These are phyloP conservation scores for Drosophila varians DNA, from an alignment of 1,140 invertebrate species.

Conservation along the genomic window DNA sequence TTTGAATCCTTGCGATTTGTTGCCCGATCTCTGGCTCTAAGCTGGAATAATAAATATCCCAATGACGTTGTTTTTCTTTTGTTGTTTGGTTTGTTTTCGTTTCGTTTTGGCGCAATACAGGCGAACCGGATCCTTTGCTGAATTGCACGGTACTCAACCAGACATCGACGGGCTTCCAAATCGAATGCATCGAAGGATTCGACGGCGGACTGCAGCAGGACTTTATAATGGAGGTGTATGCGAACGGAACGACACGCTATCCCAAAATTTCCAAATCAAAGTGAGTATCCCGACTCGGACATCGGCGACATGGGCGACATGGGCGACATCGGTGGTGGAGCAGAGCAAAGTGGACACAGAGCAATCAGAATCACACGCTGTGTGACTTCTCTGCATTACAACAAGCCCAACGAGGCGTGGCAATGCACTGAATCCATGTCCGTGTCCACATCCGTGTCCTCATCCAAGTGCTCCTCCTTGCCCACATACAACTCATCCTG, in stretches of 20 bases:
- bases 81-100: neutral
- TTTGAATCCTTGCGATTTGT: conserved; percentile 52
- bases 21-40: conserved; percentile 36
- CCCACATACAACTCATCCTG: conserved; percentile 9
- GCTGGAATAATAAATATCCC: conserved; percentile 52
- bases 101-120: conserved; percentile 79
- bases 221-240: conserved; percentile 88
- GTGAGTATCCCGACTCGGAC: conserved; percentile 56
- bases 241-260: conserved; percentile 82
- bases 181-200: conserved; percentile 91
- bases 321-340: neutral
- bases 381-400: conserved; percentile 78
- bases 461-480: neutral
- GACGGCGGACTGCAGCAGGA: conserved; percentile 90
- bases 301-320: neutral
- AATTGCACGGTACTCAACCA: conserved; percentile 92
- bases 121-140: conserved; percentile 90
- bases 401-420: conserved; percentile 66
- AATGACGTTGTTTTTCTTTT: neutral
- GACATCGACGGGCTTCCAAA: conserved; percentile 89
- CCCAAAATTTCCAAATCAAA: conserved; percentile 83
- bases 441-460: conserved; percentile 14
- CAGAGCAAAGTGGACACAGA: conserved; percentile 17
- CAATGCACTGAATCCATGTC: conserved; percentile 36
- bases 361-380: conserved; percentile 71